phyloP scores from a whole-genome alignment of 2,113 vertebrate species.

The Chamaea fasciata region DNA sequence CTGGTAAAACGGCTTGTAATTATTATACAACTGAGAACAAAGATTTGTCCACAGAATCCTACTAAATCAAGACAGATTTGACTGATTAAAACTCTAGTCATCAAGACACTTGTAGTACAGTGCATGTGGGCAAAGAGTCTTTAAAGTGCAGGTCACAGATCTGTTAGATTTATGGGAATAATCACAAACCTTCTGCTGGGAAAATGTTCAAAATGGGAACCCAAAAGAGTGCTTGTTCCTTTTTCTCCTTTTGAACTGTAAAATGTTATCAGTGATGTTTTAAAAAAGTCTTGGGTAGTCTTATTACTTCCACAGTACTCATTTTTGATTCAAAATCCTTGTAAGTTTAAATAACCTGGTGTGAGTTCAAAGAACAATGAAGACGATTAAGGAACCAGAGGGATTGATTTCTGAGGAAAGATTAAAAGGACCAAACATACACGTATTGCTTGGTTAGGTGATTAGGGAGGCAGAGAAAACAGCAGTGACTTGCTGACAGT shows the following conservation, averaged over 20 bases:
- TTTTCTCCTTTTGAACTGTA: not conserved
- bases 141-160: constrained; percentile 32
- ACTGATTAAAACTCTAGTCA: constrained; percentile 77
- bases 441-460: not conserved
- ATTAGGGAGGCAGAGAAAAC: not conserved
- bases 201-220: not conserved
- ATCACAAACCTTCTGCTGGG: not conserved
- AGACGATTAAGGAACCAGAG: not conserved
- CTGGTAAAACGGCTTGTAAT: constrained; percentile 74
- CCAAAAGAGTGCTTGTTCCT: not conserved
- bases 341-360: not conserved
- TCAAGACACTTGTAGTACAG: constrained; percentile 36
- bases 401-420: not conserved
- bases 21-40: constrained; percentile 70
- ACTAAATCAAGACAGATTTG: constrained; percentile 78
- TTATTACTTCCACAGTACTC: not conserved
- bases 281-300: not conserved
- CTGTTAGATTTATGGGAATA: constrained; percentile 25
- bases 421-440: not conserved
- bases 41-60: constrained; percentile 74
- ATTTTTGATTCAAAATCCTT: constrained; percentile 8
- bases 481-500: not conserved
- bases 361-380: not conserved
- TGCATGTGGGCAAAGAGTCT: not conserved
- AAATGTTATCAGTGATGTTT: not conserved